These are phyloP conservation scores for Conomelus anceps DNA, from an alignment of 2,888 invertebrate species.

Conservation along the genomic window DNA sequence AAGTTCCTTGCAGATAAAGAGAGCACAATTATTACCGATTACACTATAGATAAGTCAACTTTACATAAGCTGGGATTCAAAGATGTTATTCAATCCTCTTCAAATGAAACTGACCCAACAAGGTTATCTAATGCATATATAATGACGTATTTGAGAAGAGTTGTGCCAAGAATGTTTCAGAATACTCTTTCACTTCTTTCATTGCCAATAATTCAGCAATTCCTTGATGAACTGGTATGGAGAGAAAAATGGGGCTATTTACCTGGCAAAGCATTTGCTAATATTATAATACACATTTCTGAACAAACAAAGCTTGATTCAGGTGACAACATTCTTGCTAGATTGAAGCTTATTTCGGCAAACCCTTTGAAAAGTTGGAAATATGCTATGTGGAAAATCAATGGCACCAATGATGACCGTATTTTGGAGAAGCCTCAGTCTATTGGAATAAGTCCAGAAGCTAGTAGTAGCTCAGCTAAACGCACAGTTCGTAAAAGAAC, in stretches of 20 bases:
- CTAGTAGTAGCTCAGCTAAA: neutral
- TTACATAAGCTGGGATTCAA: constrained; percentile 71
- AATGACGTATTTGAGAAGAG: constrained; percentile 79
- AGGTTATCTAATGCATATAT: constrained; percentile 64
- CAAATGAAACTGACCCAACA: constrained; percentile 45
- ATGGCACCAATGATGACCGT: constrained; percentile 2
- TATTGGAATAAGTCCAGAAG: neutral
- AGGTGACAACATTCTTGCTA: constrained; percentile 43
- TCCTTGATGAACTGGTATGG: constrained; percentile 84
- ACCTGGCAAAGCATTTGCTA: constrained; percentile 71
- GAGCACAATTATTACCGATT: constrained; percentile 71
- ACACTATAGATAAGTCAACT: constrained; percentile 75
- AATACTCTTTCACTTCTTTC: constrained; percentile 76
- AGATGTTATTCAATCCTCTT: constrained; percentile 58
- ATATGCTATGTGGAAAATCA: constrained; percentile 26
- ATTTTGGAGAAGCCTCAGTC: neutral
- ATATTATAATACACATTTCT: constrained; percentile 68
- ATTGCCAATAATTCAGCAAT: constrained; percentile 81
- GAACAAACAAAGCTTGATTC: constrained; percentile 66
- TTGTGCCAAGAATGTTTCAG: constrained; percentile 86
- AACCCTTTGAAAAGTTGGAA: constrained; percentile 64
- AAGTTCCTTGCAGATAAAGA: constrained; percentile 70
- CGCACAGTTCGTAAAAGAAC: neutral
- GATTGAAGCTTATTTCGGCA: constrained; percentile 46
- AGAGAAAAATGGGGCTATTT: constrained; percentile 76